Evolutionary conservation across 1,140 invertebrate species (phyloP).

Genomic region (Samia ricini): DNA sequence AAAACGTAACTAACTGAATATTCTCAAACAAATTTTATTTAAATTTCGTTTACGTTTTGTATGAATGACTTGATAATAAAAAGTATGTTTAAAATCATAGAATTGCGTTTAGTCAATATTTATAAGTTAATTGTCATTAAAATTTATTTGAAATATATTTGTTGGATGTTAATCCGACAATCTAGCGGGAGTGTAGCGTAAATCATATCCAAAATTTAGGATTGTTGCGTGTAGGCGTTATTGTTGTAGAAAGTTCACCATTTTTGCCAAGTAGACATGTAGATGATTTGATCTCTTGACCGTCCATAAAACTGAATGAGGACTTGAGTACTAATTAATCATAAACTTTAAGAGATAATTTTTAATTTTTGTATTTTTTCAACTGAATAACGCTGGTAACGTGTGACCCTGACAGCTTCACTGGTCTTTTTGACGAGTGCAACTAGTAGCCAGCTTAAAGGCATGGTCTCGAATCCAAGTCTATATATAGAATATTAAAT

Average conservation of each 20-base stretch:
- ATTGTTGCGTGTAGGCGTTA: neutral
- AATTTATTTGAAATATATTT: neutral
- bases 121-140: neutral
- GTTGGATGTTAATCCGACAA: neutral
- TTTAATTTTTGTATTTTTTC: no score
- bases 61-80: no score
- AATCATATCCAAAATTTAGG: neutral
- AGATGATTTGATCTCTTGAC: neutral
- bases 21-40: no score
- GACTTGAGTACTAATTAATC: neutral
- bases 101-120: neutral
- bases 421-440: no score
- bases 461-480: no score
- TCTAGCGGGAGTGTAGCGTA: neutral
- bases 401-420: no score
- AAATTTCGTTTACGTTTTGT: no score
- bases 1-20: no score
- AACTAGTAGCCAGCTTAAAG: no score
- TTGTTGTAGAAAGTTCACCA: neutral
- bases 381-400: no score
- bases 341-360: neutral
- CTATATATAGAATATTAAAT: no score
- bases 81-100: neutral
- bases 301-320: neutral
- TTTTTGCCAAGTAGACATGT: neutral